A percentile compares a stretch with the other conserved stretches of the same genome.
Conservation (phyloP, 1,140 invertebrate genomes). For the Drosophila nikananu region DNA sequence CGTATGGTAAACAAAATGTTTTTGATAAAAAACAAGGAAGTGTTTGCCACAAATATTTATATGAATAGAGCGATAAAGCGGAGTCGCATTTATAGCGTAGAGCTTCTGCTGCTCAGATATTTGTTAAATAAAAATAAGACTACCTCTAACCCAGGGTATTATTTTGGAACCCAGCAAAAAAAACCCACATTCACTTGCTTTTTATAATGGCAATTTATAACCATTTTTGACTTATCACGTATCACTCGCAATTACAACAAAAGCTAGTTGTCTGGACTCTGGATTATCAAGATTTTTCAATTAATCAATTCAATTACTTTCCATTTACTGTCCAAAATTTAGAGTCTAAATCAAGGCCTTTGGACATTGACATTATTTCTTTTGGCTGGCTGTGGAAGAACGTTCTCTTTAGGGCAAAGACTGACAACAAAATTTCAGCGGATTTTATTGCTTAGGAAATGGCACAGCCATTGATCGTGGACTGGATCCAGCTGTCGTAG, state of each 20-base stretch:
- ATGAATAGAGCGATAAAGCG: background rate
- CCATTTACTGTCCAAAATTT: conserved; percentile 1
- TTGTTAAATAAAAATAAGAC: background rate
- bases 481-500: conserved; percentile 78
- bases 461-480: conserved; percentile 64
- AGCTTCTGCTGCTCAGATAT: background rate
- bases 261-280: conserved; percentile 44
- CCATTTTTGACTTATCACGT: conserved; percentile 6
- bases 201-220: conserved; percentile 30
- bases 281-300: conserved; percentile 33
- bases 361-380: conserved; percentile 34
- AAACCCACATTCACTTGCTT: conserved; percentile 2
- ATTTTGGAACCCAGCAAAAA: background rate
- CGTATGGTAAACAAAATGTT: conserved; percentile 10
- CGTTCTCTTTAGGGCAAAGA: background rate
- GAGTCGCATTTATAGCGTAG: background rate
- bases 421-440: conserved; percentile 7
- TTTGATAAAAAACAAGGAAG: background rate
- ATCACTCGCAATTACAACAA: conserved; percentile 34
- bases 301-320: conserved; percentile 30
- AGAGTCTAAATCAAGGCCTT: background rate
- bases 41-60: background rate
- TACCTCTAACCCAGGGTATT: conserved; percentile 7
- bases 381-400: background rate
- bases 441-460: conserved; percentile 29